Conservation (phyloP, 1,140 invertebrate genomes). For the Acromyrmex heyeri region DNA sequence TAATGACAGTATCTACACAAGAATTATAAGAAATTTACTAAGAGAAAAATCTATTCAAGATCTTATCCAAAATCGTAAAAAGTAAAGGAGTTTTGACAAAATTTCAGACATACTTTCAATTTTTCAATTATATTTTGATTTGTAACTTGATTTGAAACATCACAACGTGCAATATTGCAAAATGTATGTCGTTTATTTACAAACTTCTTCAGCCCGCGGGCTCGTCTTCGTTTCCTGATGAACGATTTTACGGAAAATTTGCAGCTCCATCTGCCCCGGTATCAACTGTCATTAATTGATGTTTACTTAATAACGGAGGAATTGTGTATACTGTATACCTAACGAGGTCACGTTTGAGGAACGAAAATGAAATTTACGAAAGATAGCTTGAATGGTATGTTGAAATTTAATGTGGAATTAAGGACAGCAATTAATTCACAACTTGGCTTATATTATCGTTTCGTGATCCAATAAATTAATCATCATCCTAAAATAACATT, state of each 20-base stretch:
- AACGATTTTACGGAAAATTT: conserved; percentile 54
- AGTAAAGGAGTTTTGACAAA: not conserved
- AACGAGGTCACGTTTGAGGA: conserved; percentile 29
- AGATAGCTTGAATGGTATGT: conserved; percentile 3
- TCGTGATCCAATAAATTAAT: conserved; percentile 44
- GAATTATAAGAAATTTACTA: not conserved
- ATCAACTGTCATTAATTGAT: conserved; percentile 56
- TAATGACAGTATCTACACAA: not conserved
- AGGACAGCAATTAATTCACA: not conserved
- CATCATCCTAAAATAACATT: conserved; percentile 50
- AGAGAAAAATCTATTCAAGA: not conserved
- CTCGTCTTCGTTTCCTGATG: not conserved
- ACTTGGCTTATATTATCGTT: conserved; percentile 26
- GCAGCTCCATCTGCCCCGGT: not conserved
- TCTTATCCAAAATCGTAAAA: not conserved
- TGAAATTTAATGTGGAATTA: not conserved
- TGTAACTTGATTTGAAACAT: conserved; percentile 20
- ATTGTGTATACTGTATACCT: conserved; percentile 36
- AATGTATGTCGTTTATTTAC: conserved; percentile 55
- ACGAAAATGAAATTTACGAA: conserved; percentile 45
- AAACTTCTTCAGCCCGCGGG: conserved; percentile 44
- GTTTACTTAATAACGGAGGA: conserved; percentile 17
- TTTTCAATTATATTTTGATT: conserved; percentile 32
- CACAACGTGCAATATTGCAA: conserved; percentile 31
- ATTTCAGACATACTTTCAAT: conserved; percentile 4